phyloP scores from a whole-genome alignment of 2,113 vertebrate species.

The Typhlomys cinereus region DNA sequence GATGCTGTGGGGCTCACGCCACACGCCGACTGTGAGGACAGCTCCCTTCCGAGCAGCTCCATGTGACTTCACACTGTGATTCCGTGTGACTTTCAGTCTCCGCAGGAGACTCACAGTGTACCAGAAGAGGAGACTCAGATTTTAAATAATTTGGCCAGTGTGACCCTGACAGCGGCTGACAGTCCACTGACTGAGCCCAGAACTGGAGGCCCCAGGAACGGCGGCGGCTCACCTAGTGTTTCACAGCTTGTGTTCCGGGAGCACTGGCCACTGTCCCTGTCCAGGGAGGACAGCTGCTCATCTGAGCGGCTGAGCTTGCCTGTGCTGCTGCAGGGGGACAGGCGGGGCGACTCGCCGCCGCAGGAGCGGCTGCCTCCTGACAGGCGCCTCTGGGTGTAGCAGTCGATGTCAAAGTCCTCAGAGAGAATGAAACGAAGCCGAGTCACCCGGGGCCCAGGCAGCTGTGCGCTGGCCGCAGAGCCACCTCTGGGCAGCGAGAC shows the following conservation, averaged over 20 bases:
- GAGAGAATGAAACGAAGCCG: neutral
- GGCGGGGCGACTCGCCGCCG: slow-evolving; percentile 94
- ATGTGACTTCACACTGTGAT: accelerated
- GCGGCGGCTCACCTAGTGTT: slow-evolving; percentile 91
- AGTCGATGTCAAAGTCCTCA: slow-evolving; percentile 94
- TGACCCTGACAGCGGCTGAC: accelerated
- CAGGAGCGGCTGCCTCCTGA: slow-evolving; percentile 98
- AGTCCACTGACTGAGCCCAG: neutral
- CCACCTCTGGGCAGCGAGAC: no score
- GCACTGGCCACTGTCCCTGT: slow-evolving; percentile 97
- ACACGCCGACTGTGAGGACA: accelerated
- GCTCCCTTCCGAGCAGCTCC: neutral
- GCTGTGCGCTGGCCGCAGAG: no score
- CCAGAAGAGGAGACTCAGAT: neutral
- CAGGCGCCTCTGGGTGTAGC: slow-evolving; percentile 93
- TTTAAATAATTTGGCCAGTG: neutral
- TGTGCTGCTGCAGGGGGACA: slow-evolving; percentile 96
- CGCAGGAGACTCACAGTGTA: neutral
- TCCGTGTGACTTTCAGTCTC: neutral
- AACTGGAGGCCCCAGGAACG: neutral
- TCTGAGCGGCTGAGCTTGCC: slow-evolving; percentile 98
- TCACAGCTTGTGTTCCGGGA: slow-evolving; percentile 99
- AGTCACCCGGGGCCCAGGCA: neutral
- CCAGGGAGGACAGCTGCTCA: slow-evolving; percentile 96
- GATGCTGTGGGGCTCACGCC: neutral